Evolutionary conservation across 2,888 invertebrate species (phyloP).

Genomic region (Drosophila formosana): DNA sequence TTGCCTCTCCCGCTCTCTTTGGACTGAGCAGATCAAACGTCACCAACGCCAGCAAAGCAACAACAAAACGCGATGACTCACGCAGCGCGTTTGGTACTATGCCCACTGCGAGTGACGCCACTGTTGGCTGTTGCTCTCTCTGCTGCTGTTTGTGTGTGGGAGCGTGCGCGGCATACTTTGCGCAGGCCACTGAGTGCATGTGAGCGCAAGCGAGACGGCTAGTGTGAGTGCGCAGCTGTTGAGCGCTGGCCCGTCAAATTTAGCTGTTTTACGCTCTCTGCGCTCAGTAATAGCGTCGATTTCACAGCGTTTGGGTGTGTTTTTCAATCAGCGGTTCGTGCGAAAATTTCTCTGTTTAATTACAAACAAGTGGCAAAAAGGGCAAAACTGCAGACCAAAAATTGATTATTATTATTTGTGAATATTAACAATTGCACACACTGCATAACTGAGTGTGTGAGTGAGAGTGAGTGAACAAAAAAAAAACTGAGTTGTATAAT

Average conservation of each 20-base stretch:
- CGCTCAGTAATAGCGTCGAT: constrained; percentile 75
- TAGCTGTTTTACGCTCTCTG: constrained; percentile 42
- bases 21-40: constrained; percentile 45
- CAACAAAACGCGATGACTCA: constrained; percentile 59
- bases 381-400: constrained; percentile 26
- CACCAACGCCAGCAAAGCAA: constrained; percentile 32
- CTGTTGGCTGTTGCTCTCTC: constrained; percentile 40
- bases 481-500: constrained; percentile 70
- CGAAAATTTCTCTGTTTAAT: constrained; percentile 51
- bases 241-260: constrained; percentile 32
- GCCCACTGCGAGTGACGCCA: constrained; percentile 38
- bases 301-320: constrained; percentile 82
- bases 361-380: constrained; percentile 47
- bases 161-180: constrained; percentile 67
- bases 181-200: constrained; percentile 4
- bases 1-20: constrained; percentile 31
- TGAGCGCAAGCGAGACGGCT: constrained; percentile 37
- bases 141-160: constrained; percentile 54
- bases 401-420: constrained; percentile 1
- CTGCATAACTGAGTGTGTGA: constrained; percentile 10
- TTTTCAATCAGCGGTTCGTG: constrained; percentile 44
- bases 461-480: constrained; percentile 47
- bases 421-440: constrained; percentile 27
- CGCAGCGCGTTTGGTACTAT: constrained; percentile 12
- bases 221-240: constrained; percentile 45